Evolutionary conservation across 2,888 invertebrate genomes (phyloP), one percentile per base, ranked within the genome.

Genomic region (Limnephilus rhombicus): DNA sequence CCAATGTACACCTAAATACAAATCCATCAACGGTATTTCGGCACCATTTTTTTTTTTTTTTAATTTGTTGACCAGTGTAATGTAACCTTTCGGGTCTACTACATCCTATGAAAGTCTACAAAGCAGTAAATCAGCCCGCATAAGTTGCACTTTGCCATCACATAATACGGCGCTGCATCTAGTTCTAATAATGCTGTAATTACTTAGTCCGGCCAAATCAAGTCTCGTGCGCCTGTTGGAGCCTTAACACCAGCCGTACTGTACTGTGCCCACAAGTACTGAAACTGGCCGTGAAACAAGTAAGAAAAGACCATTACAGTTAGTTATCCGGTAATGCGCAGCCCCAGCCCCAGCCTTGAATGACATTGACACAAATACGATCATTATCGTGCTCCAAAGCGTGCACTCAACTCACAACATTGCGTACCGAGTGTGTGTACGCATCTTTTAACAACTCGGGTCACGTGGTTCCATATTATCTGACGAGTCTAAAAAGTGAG

Each of bases 351-450:
- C 90, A 90, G 85, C 85, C 85, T 90, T 90, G 85, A 80, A 80
- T 85, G 90, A 80, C 90, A 90, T 85, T 90, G 90, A 90, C 90
- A 90, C 90, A 68, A 85, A 90, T 90, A 85, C 85, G 12, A 24
- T 87, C 85, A 85, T 41, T 41, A 45, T 37, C 29, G 15, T 24
- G 83, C 83, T 83, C 29, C 49, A 15, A 68, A 24, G 68, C 68
- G 68, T 24, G 4, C 68, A 7, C 68, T 18, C 18, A 68, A n/a
- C 68, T 24, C 24, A 2, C 24, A 68, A 68, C 68, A 68, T 9
- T 9, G 68, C 24, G 68, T 68, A 68, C 68, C 24, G 68, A 68
- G 68, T n/a, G 24, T 53, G 18, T 53, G 18, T 53, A 18, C 24
- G n/a, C 24, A 68, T 68, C 68, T 68, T 49, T 49, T 49, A 49